A percentile compares a stretch with the other conserved stretches of the same genome.
Evolutionary conservation across 2,888 invertebrate genomes (phyloP).

Genomic region (Oligia latruncula): DNA sequence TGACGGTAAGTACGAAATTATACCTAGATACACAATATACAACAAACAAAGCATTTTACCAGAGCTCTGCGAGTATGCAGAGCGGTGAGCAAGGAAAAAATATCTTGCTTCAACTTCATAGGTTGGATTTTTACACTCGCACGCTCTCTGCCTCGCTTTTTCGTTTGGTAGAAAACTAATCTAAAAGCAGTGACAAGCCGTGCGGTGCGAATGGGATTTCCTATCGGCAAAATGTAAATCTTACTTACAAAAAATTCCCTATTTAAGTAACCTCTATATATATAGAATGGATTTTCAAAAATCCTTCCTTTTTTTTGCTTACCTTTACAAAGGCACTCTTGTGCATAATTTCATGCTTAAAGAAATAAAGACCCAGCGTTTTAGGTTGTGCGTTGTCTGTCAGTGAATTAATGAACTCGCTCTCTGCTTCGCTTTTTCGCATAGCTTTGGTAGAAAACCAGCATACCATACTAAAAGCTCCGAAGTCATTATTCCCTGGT

Average conservation of each 20-base stretch:
- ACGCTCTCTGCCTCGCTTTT: background rate
- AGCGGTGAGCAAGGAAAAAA: background rate
- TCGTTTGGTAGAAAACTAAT: background rate
- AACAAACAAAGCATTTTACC: background rate
- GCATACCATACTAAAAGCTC: background rate
- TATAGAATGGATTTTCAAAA: too few species aligned
- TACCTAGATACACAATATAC: background rate
- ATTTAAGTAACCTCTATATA: too few species aligned
- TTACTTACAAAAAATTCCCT: too few species aligned
- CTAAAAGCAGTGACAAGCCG: background rate
- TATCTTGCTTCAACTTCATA: background rate
- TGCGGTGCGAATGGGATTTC: too few species aligned
- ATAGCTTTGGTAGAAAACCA: background rate
- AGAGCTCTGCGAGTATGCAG: background rate
- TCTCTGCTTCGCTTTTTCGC: background rate
- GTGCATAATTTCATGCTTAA: background rate
- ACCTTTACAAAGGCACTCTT: background rate
- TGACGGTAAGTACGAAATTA: conserved; percentile 81
- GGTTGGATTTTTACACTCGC: background rate
- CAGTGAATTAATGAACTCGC: background rate
- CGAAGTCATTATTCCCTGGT: background rate
- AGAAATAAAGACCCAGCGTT: background rate
- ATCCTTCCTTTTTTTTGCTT: too few species aligned
- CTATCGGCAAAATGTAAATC: too few species aligned
- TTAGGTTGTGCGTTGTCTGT: background rate